A percentile compares a stretch with the other conserved stretches of the same genome.
Conservation (phyloP, 2,888 invertebrate species). For the Rhamphomyia laevipes region DNA sequence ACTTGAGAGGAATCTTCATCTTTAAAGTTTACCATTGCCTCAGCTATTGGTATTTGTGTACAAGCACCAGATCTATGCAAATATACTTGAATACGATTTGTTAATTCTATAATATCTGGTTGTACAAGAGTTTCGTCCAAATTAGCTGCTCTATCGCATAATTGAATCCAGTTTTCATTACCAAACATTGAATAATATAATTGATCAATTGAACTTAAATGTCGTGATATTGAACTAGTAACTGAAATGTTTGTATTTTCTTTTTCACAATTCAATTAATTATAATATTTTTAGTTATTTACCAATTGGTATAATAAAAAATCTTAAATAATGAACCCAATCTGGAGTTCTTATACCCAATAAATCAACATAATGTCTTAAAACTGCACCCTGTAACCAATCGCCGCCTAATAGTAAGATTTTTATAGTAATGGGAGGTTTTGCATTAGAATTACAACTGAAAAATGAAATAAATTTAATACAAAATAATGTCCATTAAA, state of each 20-base stretch:
- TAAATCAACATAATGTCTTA: conserved; percentile 84
- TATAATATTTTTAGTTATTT: conserved; percentile 8
- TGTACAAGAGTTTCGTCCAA: conserved; percentile 38
- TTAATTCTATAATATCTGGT: conserved; percentile 47
- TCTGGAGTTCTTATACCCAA: conserved; percentile 81
- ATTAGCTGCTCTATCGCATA: conserved; percentile 51
- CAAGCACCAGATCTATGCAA: conserved; percentile 50
- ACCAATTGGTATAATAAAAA: conserved; percentile 79
- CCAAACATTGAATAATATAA: conserved; percentile 62
- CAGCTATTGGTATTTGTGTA: conserved; percentile 82
- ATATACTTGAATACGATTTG: conserved; percentile 51
- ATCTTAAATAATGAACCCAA: conserved; percentile 74
- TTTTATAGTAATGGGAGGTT: conserved; percentile 66
- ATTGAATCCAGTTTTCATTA: conserved; percentile 61
- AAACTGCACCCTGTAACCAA: conserved; percentile 66
- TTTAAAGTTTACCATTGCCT: conserved; percentile 89
- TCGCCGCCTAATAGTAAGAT: conserved; percentile 80
- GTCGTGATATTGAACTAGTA: conserved; percentile 57
- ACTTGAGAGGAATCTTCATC: conserved; percentile 89
- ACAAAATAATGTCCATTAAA: not conserved
- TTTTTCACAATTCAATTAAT: not conserved
- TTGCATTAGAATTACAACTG: conserved; percentile 72
- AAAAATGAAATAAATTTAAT: conserved; percentile 7
- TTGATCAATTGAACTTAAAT: conserved; percentile 58
- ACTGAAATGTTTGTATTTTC: conserved; percentile 37